A percentile compares a stretch with the other conserved stretches of the same genome.
These are phyloP conservation scores for Venusia cambrica DNA, from an alignment of 2,888 invertebrate species.

Conservation along the genomic window DNA sequence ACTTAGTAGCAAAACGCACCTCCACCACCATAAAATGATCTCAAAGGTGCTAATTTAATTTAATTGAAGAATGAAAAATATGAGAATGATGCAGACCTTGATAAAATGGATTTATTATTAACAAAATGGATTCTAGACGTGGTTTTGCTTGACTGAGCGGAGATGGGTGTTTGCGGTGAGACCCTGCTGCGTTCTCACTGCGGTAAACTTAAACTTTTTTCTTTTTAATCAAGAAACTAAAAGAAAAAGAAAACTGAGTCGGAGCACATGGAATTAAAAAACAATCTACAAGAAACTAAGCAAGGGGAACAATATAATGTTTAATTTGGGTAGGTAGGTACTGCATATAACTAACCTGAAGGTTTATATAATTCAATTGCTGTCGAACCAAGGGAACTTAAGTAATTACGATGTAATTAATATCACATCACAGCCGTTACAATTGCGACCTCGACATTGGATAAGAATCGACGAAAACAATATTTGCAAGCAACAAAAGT, in stretches of 20 bases:
- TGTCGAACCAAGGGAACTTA: no score
- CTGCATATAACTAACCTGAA: no score
- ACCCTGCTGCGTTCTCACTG: conserved; percentile 71
- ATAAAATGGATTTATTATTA: conserved; percentile 55
- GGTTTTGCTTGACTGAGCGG: conserved; percentile 64
- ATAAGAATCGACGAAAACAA: conserved; percentile 15
- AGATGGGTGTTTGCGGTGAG: conserved; percentile 58
- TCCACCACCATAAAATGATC: conserved; percentile 41
- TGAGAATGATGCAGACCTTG: conserved; percentile 47
- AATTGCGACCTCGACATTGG: no score
- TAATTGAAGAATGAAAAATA: conserved; percentile 46
- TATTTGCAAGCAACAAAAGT: conserved; percentile 25
- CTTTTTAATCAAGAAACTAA: conserved; percentile 48
- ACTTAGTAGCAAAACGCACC: conserved; percentile 43
- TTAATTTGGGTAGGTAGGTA: no score
- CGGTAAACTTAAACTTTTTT: conserved; percentile 44
- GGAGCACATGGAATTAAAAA: conserved; percentile 23
- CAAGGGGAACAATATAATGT: not conserved
- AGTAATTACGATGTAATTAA: no score
- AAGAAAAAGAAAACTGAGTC: conserved; percentile 31
- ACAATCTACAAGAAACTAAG: conserved; percentile 9
- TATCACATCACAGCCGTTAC: no score
- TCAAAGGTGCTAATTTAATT: conserved; percentile 35
- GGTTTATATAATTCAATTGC: no score
- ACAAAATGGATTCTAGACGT: conserved; percentile 64